Percentiles rank a stretch among this genome's conserved stretches.
Evolutionary conservation across 2,113 vertebrate genomes (phyloP).

Genomic region (Catharus bicknelli): DNA sequence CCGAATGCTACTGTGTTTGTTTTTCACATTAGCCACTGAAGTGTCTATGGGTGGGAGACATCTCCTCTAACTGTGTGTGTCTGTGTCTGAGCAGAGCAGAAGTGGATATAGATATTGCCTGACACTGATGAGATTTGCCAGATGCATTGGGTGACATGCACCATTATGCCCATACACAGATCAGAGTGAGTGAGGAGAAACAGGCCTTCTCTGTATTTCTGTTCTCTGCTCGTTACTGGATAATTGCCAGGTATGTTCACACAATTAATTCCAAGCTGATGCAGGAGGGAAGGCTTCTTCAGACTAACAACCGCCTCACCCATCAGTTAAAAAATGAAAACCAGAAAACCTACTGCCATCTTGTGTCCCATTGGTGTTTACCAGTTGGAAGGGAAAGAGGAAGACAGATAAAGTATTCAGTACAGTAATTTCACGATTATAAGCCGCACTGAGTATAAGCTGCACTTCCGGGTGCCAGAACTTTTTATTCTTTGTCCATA

Average conservation of each 20-base stretch:
- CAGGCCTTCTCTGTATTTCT: slow-evolving; percentile 47
- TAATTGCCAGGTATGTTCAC: slow-evolving; percentile 43
- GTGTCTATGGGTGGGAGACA: background rate
- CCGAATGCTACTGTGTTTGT: background rate
- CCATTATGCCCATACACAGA: slow-evolving; percentile 28
- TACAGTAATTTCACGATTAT: background rate
- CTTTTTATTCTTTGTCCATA: too few species aligned
- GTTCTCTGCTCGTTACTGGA: slow-evolving; percentile 36
- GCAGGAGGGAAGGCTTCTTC: background rate
- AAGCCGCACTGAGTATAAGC: too few species aligned
- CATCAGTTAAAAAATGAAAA: background rate
- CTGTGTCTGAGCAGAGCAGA: background rate
- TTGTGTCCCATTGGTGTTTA: background rate
- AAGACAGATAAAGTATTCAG: background rate
- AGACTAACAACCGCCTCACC: background rate
- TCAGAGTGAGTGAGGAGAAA: slow-evolving; percentile 40
- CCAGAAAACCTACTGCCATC: slow-evolving; percentile 36
- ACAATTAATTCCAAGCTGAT: slow-evolving; percentile 3
- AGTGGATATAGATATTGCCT: slow-evolving; percentile 1
- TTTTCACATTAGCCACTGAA: background rate
- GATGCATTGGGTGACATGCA: slow-evolving; percentile 7
- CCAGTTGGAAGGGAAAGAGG: background rate
- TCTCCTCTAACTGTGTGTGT: background rate
- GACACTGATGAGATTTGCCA: slow-evolving; percentile 48
- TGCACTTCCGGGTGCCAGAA: too few species aligned